A percentile compares a stretch with the other conserved stretches of the same genome.
Conservation (phyloP, 2,797 vertebrate species). For the Masticophis lateralis region DNA sequence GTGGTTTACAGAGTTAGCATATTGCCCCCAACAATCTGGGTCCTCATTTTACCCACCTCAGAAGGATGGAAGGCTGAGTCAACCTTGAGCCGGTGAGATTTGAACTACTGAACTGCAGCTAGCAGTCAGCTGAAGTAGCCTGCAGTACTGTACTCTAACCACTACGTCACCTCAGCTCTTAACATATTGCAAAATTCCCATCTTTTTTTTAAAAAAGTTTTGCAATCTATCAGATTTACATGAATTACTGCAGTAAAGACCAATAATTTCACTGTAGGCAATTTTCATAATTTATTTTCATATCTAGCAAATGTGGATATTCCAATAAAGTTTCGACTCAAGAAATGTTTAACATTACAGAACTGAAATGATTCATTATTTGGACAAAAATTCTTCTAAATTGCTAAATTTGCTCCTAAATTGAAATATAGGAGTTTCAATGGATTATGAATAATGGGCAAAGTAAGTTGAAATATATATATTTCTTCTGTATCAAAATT, state of each 20-base stretch:
- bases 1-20: too few species aligned
- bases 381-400: neutral
- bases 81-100: too few species aligned
- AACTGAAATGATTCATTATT: neutral
- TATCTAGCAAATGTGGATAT: neutral
- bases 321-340: neutral
- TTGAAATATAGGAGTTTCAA: neutral
- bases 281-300: neutral
- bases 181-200: neutral
- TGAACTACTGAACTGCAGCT: too few species aligned
- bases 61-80: too few species aligned
- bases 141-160: too few species aligned
- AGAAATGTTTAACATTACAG: neutral
- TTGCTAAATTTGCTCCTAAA: neutral
- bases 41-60: too few species aligned
- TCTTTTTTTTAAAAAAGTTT: neutral
- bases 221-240: neutral
- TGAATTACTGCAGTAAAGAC: neutral
- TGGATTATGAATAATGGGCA: neutral
- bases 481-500: neutral
- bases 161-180: neutral
- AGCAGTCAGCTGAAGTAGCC: too few species aligned
- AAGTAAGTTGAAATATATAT: neutral
- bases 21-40: too few species aligned
- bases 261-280: neutral